Evolutionary conservation across 2,888 invertebrate genomes (phyloP), one percentile per base, ranked within the genome.

Genomic region (Volucella zonaria): DNA sequence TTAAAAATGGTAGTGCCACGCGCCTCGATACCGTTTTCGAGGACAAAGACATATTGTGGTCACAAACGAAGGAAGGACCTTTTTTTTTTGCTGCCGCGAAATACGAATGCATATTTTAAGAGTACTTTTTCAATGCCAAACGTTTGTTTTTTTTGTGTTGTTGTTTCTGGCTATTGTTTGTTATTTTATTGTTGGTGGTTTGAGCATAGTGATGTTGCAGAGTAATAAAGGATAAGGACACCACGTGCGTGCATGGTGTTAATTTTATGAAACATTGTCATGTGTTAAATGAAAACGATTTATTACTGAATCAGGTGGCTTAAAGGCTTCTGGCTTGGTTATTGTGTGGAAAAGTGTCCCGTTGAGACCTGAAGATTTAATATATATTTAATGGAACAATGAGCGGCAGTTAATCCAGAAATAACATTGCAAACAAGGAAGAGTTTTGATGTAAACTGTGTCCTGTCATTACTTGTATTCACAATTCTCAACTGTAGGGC

Each of bases 211-310:
- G 23, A 42, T 45, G 61, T 23, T 59, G 38, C 54, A 38, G 52
- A 42, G 56, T 64, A 64, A 52, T 64, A 68, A 73, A 73, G 67
- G 70, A 74, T 62, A 79, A 54, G 75, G 70, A 56, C 80, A 45
- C 68, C 52, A 80, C 71, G 71, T 71, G 80, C 59, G 47, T 61
- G 58, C 23, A 23, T 67, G 71, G 66, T 71, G 71, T 80, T 76
- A 80, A 80, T 85, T 85, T 85, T 76, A 85, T 85, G 71, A 76
- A 66, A 59, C 76, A 74, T 80, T 80, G 75, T 49, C 49, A 47
- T 51, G 56, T 59, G 59, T 38, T 38, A 70, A 45, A 54, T 58
- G 51, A 54, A 52, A 42, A 59, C 59, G 51, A 40, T 70, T 54
- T 62, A 56, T 51, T 14, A n/a, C 38, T 56, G 47, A 70, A 74